These are phyloP conservation scores for Pomatorhinus ruficollis DNA, from an alignment of 2,113 vertebrate genomes.

Conservation along the genomic window DNA sequence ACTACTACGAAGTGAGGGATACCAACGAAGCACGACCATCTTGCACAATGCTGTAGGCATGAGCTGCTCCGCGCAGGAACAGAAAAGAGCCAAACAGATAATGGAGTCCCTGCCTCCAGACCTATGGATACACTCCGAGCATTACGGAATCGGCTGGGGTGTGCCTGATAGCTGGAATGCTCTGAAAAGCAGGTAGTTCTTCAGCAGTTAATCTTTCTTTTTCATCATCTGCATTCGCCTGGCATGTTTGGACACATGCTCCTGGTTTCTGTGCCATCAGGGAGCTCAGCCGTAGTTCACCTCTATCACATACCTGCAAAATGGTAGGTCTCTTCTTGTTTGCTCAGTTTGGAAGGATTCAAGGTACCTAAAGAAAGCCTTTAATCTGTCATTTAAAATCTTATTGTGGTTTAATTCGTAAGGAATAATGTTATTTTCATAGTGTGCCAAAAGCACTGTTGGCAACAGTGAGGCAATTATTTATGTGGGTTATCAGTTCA, in stretches of 20 bases:
- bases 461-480: slow-evolving; percentile 35
- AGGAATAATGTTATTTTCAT: slow-evolving; percentile 51
- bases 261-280: slow-evolving; percentile 25
- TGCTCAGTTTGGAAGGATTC: slow-evolving; percentile 34
- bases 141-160: background rate
- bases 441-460: slow-evolving; percentile 40
- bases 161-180: slow-evolving; percentile 57
- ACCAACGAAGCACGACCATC: background rate
- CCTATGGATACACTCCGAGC: background rate
- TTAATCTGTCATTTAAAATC: slow-evolving; percentile 54
- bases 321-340: slow-evolving; percentile 16
- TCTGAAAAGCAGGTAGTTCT: slow-evolving; percentile 52
- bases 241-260: slow-evolving; percentile 53
- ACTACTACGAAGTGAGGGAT: background rate
- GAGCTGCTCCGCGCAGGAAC: fast-evolving
- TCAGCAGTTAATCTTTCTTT: slow-evolving; percentile 52
- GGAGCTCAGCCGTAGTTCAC: slow-evolving; percentile 11
- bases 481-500: slow-evolving; percentile 62
- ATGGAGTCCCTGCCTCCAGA: background rate
- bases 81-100: slow-evolving; percentile 1
- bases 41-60: background rate
- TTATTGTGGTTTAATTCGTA: slow-evolving; percentile 27
- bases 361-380: slow-evolving; percentile 18
- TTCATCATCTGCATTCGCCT: slow-evolving; percentile 28
- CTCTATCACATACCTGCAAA: slow-evolving; percentile 7